Percentiles rank a stretch among this genome's conserved stretches.
Conservation (phyloP, 2,113 vertebrate genomes). For the Ciconia boyciana region DNA sequence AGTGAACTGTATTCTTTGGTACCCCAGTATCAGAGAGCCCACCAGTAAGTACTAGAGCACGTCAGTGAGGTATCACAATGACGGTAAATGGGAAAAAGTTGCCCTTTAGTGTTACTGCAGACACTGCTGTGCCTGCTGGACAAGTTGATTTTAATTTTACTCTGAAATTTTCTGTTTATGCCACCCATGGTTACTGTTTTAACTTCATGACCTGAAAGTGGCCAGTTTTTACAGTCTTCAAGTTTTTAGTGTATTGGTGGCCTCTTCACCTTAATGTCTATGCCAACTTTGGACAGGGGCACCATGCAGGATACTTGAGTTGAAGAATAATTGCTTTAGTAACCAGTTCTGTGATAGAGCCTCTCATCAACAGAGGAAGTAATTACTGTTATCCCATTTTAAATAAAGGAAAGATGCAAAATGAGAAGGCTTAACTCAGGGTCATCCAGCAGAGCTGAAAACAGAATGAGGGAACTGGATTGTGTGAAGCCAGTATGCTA, state of each 20-base stretch:
- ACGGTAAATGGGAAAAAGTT: neutral
- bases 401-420: neutral
- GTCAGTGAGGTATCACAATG: fast-evolving
- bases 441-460: neutral
- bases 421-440: fast-evolving
- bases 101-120: neutral
- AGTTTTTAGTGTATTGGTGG: neutral
- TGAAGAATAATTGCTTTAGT: neutral
- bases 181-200: neutral
- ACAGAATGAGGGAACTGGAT: fast-evolving
- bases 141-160: neutral
- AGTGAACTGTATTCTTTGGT: neutral
- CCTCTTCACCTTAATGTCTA: neutral
- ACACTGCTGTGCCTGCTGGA: neutral
- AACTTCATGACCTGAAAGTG: neutral
- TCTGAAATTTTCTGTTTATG: neutral
- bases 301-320: fast-evolving
- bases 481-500: too few species aligned
- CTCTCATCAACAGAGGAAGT: neutral
- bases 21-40: neutral
- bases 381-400: neutral
- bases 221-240: neutral
- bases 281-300: neutral
- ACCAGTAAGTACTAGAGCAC: neutral
- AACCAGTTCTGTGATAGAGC: neutral